Base-by-base conservation (phyloP, 2,113 vertebrate genomes). In the Indri indri region DNA sequence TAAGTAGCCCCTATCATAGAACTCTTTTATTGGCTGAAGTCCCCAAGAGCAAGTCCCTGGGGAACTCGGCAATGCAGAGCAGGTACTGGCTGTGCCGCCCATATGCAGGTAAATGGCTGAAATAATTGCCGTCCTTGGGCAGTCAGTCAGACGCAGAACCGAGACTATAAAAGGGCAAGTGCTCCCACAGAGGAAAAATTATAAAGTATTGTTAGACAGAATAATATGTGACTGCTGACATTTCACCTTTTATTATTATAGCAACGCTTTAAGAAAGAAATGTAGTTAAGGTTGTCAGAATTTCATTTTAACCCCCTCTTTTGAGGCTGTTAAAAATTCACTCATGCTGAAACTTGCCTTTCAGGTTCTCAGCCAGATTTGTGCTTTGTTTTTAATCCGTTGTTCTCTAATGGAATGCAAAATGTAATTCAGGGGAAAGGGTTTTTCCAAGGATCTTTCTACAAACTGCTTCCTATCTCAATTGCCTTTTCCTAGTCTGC, bases 261-360 rank as follows among this genome's bases (percentile, higher is more conserved):
- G 96, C 93, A 77, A 63, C 57, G 42, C 92, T 96, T 95, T 42
- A 83, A 95, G 96, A 95, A 92, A 95, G 92, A 97, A 96, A 77
- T 92, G 87, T 85, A 94, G 97, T 98, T 97, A 95, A 96, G 87
- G 96, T 94, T 98, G 98, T 98, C 98, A 98, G 98, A 97, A 97
- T 96, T 96, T 98, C 94, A 97, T 92, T 97, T 96, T 94, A 97
- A 95, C 87, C 96, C 88, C 68, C 88, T 91, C 91, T 91, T 98
- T 88, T 77, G 88, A 97, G 88, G 95, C 95, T 88, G 81, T 97
- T 98, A 96, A 98, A 98, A 97, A 96, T 95, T 98, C 95, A 93
- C 96, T 98, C 97, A 76, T 76, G 97, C 93, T 96, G 96, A 97
- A 98, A 98, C 96, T 92, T 96, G 97, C 92, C 96, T 97, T 98